Conservation (phyloP, 2,888 invertebrate species). For the Seira musarum region DNA sequence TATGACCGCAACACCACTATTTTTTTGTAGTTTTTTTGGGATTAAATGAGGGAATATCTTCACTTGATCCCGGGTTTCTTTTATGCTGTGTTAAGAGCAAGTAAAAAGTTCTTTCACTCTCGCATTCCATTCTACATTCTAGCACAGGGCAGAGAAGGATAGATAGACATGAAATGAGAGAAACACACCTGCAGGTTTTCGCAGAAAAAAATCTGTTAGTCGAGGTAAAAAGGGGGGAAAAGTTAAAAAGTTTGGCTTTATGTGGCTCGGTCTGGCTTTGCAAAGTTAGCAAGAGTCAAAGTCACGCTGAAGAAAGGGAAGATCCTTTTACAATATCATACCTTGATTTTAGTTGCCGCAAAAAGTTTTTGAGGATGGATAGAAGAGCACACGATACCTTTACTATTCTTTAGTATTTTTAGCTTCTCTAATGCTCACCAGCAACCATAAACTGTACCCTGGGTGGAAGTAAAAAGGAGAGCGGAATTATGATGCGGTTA, state of each 20-base stretch:
- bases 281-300: neutral
- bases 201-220: neutral
- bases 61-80: no score
- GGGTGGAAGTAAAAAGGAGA: neutral
- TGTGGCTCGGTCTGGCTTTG: neutral
- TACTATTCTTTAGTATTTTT: no score
- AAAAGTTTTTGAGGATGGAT: neutral
- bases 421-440: no score
- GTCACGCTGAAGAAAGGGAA: no score
- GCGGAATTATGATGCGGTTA: slow-evolving; percentile 30
- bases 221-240: neutral
- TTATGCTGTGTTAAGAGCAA: neutral
- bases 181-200: neutral
- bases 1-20: no score
- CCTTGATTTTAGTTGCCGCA: neutral
- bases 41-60: no score
- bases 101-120: neutral
- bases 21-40: no score
- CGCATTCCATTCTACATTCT: neutral
- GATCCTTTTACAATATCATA: neutral
- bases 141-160: no score
- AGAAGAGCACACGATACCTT: neutral
- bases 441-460: neutral
- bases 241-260: neutral
- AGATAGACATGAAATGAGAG: no score